These are phyloP conservation scores for Goniozus legneri DNA, from an alignment of 1,140 invertebrate genomes.

Conservation along the genomic window DNA sequence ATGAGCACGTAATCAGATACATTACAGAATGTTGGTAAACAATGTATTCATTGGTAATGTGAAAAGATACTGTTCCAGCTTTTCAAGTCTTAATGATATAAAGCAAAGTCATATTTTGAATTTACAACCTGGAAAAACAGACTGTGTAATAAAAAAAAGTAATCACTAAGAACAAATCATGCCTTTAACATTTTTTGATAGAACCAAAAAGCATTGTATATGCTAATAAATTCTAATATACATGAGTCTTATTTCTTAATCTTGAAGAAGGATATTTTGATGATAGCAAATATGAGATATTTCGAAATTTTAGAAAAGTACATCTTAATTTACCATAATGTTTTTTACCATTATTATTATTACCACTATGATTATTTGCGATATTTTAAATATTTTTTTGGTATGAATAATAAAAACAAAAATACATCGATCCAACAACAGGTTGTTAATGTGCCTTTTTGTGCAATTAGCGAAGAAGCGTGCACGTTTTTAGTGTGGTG, in stretches of 20 bases:
- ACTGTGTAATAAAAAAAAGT: slow-evolving; percentile 41
- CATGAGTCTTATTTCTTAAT: slow-evolving; percentile 28
- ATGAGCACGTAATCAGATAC: not conserved
- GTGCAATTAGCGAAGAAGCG: slow-evolving; percentile 13
- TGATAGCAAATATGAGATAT: too few relatives aligned
- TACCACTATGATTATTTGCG: too few relatives aligned
- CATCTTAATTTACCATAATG: too few relatives aligned
- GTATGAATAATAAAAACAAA: too few relatives aligned
- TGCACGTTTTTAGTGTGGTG: too few relatives aligned
- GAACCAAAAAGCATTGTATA: slow-evolving; percentile 19
- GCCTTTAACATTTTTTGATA: slow-evolving; percentile 40
- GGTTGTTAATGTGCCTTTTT: slow-evolving; percentile 22
- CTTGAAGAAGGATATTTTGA: too few relatives aligned
- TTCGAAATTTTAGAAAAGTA: too few relatives aligned
- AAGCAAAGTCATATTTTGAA: slow-evolving; percentile 44
- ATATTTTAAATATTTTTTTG: too few relatives aligned
- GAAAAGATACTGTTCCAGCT: slow-evolving; percentile 28
- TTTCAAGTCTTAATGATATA: slow-evolving; percentile 36
- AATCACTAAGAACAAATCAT: slow-evolving; percentile 37
- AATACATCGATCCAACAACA: too few relatives aligned
- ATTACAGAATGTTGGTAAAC: not conserved
- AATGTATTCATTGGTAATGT: slow-evolving; percentile 4
- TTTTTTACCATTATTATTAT: too few relatives aligned
- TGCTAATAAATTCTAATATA: slow-evolving; percentile 26
- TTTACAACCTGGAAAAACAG: slow-evolving; percentile 33